Conservation (phyloP, 2,113 vertebrate genomes). For the Chlamydotis undulata region DNA sequence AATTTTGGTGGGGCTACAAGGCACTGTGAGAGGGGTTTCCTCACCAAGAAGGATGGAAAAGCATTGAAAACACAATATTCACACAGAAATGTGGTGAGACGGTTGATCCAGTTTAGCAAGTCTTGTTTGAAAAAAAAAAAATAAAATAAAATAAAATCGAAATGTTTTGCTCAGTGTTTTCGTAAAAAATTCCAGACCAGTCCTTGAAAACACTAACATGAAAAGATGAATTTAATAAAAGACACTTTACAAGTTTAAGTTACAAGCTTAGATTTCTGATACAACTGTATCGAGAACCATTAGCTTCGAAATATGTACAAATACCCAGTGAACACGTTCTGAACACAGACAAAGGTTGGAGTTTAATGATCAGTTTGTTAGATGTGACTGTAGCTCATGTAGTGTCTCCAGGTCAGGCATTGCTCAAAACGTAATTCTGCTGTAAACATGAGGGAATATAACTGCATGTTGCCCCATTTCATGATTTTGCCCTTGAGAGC, state of each 20-base stretch:
- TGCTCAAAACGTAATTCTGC: neutral
- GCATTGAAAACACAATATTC: neutral
- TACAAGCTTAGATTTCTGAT: neutral
- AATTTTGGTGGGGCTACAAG: neutral
- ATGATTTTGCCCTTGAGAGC: neutral
- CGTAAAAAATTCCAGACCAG: neutral
- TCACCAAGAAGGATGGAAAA: neutral
- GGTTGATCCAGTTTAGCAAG: neutral
- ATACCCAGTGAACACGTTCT: neutral
- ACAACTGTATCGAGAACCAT: neutral
- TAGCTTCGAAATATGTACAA: neutral
- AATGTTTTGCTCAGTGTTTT: neutral
- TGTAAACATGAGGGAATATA: neutral
- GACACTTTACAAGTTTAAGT: neutral
- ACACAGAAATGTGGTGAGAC: accelerated
- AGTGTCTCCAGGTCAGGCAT: neutral
- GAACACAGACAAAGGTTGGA: neutral
- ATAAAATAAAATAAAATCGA: neutral
- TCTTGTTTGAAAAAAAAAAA: neutral
- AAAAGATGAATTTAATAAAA: neutral
- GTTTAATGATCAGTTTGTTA: neutral
- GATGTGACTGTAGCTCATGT: neutral
- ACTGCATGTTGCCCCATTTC: neutral
- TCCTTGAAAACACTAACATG: neutral
- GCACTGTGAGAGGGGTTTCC: neutral